phyloP scores from a whole-genome alignment of 2,797 vertebrate species.

The Hydrocynus forskahlii region DNA sequence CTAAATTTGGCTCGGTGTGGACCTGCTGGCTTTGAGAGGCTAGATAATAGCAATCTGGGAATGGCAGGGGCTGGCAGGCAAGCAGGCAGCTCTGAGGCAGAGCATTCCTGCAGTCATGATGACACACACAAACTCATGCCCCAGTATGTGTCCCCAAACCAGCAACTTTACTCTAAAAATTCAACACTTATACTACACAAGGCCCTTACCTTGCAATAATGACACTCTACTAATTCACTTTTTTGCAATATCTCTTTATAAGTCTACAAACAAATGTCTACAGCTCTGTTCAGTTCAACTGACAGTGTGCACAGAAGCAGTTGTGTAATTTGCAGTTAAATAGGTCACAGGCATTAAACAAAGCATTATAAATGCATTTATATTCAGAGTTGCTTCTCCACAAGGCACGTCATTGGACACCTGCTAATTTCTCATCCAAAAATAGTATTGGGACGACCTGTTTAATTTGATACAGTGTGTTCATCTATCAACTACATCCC shows the following conservation, averaged over 20 bases:
- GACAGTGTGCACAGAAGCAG: slow-evolving; percentile 38
- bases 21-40: slow-evolving; percentile 76
- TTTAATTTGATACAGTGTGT: slow-evolving; percentile 55
- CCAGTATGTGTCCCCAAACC: neutral
- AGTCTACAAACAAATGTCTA: slow-evolving; percentile 22
- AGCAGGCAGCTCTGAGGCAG: slow-evolving; percentile 67
- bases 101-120: slow-evolving; percentile 74
- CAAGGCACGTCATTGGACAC: slow-evolving; percentile 52
- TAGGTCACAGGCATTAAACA: slow-evolving; percentile 61
- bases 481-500: slow-evolving; percentile 58
- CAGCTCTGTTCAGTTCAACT: slow-evolving; percentile 40
- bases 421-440: slow-evolving; percentile 61
- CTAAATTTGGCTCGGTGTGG: slow-evolving; percentile 78
- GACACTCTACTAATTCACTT: neutral
- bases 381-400: slow-evolving; percentile 50
- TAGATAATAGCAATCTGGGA: slow-evolving; percentile 85
- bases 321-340: slow-evolving; percentile 58
- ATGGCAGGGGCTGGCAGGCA: slow-evolving; percentile 69
- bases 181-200: neutral
- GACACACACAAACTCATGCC: slow-evolving; percentile 45
- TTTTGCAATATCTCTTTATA: slow-evolving; percentile 4
- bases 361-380: slow-evolving; percentile 59
- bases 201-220: neutral
- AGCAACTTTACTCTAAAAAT: neutral
- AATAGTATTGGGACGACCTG: slow-evolving; percentile 56